phyloP scores from a whole-genome alignment of 2,113 vertebrate genomes.

The Phocoena sinus region DNA sequence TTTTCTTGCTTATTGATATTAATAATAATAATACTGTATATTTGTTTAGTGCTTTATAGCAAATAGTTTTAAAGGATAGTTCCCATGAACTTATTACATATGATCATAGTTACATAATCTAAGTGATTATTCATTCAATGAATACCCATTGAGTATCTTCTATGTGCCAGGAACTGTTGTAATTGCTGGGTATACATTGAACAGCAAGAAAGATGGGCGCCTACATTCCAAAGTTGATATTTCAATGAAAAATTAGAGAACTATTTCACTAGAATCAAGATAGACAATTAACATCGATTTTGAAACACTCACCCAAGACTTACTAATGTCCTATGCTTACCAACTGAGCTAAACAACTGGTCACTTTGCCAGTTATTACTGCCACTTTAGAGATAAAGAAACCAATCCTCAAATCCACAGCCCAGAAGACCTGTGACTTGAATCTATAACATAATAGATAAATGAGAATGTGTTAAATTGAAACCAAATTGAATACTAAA shows the following conservation, averaged over 20 bases:
- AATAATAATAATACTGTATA: background rate
- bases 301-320: background rate
- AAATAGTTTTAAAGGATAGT: background rate
- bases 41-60: background rate
- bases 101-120: background rate
- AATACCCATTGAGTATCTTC: background rate
- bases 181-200: background rate
- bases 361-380: background rate
- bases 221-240: background rate
- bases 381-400: background rate
- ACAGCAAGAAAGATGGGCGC: background rate
- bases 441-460: background rate
- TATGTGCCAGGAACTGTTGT: background rate
- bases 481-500: background rate
- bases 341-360: background rate
- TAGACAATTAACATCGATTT: background rate
- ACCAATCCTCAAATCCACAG: background rate
- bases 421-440: background rate
- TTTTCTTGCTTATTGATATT: background rate
- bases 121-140: background rate
- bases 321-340: background rate
- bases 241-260: background rate
- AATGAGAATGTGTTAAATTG: background rate
- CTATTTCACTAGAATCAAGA: background rate
- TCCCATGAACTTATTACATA: background rate